These are phyloP conservation scores for Parazoanthus atlanticus DNA, from an alignment of 92 coral and sea anemone species.

Conservation along the genomic window DNA sequence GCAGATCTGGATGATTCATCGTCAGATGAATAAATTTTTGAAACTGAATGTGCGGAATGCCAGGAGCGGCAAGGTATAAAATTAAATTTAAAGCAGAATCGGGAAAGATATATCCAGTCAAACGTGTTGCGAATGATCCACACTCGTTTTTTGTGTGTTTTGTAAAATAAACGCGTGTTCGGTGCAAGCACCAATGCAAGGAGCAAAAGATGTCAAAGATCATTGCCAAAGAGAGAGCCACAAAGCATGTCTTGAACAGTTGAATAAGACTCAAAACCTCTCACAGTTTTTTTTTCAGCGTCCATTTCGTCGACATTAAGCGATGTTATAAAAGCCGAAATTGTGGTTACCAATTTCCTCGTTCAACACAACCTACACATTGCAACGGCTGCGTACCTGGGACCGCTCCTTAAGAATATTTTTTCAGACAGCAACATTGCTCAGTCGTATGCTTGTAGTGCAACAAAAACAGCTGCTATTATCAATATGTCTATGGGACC, in stretches of 20 bases:
- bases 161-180: slow-evolving; percentile 39
- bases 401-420: slow-evolving; percentile 47
- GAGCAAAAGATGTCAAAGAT: slow-evolving; percentile 43
- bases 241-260: background rate
- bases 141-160: slow-evolving; percentile 46
- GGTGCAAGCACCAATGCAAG: slow-evolving; percentile 57
- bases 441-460: background rate
- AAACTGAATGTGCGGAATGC: too few species aligned
- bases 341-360: slow-evolving; percentile 35
- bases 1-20: too few species aligned
- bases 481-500: slow-evolving; percentile 42
- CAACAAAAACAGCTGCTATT: slow-evolving; percentile 22
- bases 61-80: slow-evolving; percentile 1
- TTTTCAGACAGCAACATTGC: slow-evolving; percentile 55
- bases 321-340: slow-evolving; percentile 17
- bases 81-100: slow-evolving; percentile 7
- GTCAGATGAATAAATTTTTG: too few species aligned
- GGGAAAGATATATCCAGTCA: slow-evolving; percentile 35
- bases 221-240: slow-evolving; percentile 48
- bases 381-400: slow-evolving; percentile 45
- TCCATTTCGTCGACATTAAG: slow-evolving; percentile 16
- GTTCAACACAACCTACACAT: slow-evolving; percentile 53
- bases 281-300: slow-evolving; percentile 28
- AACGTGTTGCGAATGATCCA: slow-evolving; percentile 21
- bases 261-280: background rate